Conservation (phyloP, 2,888 invertebrate species). For the Cerastis rubricosa region DNA sequence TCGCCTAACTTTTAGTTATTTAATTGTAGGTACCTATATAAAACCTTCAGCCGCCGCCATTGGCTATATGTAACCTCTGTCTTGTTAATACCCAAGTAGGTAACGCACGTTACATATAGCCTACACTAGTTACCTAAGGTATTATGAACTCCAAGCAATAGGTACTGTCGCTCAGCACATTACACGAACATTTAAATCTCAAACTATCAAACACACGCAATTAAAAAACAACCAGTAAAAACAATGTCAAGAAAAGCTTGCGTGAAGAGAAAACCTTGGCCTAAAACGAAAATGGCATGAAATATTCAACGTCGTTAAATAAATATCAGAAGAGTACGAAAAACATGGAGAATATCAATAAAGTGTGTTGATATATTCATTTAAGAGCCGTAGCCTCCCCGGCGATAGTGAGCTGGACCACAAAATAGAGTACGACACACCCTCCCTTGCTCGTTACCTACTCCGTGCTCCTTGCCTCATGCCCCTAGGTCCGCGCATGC, state of each 20-base stretch:
- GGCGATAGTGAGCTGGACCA: constrained; percentile 45
- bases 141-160: background rate
- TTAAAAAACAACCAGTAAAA: background rate
- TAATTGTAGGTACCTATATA: too few species aligned
- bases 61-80: too few species aligned
- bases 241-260: too few species aligned
- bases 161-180: background rate
- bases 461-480: constrained; percentile 37
- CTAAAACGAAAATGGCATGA: constrained; percentile 19
- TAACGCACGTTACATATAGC: background rate
- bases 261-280: background rate
- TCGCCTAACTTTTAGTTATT: too few species aligned
- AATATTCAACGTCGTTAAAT: constrained; percentile 31
- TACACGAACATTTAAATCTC: background rate
- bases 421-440: constrained; percentile 57
- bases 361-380: constrained; percentile 49
- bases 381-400: constrained; percentile 30
- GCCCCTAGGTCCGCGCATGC: constrained; percentile 47
- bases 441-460: constrained; percentile 22
- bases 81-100: too few species aligned
- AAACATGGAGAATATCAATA: constrained; percentile 40
- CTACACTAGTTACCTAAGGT: background rate
- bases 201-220: constrained; percentile 1
- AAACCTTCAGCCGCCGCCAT: too few species aligned
- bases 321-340: constrained; percentile 18